Base-by-base conservation (phyloP, 2,797 vertebrate genomes). In the Cercopithecus diana region DNA sequence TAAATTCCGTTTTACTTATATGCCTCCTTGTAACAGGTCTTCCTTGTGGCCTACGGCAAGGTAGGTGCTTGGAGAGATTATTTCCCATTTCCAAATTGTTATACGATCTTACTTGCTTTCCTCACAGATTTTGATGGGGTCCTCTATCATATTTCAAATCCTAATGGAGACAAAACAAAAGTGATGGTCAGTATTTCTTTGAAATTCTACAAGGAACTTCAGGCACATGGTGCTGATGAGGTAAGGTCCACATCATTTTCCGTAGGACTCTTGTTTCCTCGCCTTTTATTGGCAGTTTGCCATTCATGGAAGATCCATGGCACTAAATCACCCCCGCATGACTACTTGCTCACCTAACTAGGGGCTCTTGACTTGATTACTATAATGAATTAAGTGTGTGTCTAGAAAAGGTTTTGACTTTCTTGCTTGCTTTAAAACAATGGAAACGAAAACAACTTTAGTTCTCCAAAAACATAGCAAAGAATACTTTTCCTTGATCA, bases 201-300 rank as follows among this genome's bases (percentile, higher is more conserved):
- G 98, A 99, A 99, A 99, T 99, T 99, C 99, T 99, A 99, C 99
- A 99, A 99, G 98, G 99, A 99, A 98, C 99, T 99, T 95, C 99
- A 99, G 98, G 99, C 99, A 97, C 99, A 99, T 0, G 99, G 99
- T 15, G 99, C 99, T 52, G 99, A 99, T 0, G 99, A 99, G 99
- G 99, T 99, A 98, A 96, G 98, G 96, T 45, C 81, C 30, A 79
- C 50, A 20, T 91, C 52, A 36, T 88, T 88, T 94, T 95, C 58
- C 50, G 72, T 48, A 22, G 95, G 73, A 45, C 77, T 79, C 2
- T 89, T 55, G 19, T 81, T 88, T 97, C 36, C n/a, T 95, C 19
- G 41, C n/a, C 79, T 97, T 52, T 52, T 3, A 0, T 19, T 77
- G 79, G 93, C 55, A 81, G 12, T 43, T 92, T 85, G 24, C 64